Evolutionary conservation across 2,888 invertebrate species (phyloP), one percentile per base, ranked within the genome.

Genomic region (Dynastes tityus): DNA sequence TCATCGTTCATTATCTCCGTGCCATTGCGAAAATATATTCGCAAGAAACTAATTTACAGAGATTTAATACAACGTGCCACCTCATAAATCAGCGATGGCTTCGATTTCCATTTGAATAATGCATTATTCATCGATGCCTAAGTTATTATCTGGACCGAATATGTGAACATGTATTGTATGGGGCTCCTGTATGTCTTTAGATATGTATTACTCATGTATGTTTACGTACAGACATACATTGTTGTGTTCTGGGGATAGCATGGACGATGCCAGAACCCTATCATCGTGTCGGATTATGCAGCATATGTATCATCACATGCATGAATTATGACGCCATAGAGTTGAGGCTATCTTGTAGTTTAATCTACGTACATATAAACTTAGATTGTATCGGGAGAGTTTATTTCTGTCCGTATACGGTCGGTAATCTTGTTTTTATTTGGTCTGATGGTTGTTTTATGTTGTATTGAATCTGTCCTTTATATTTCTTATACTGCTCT

Each of bases 101-200:
- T 67, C 67, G 67, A 67, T 67, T 49, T 67, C 45, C n/a, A 67
- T 67, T 49, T 67, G 67, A 67, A 67, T 67, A 67, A 67, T 67
- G 67, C 27, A 67, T 67, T 67, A 67, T 67, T 67, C 67, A 45
- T 29, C 63, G 63, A 63, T 11, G 63, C 63, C 63, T 29, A 32
- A 63, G 13, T 63, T 63, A 63, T 32, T 63, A 63, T 63, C 63
- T 32, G 22, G 63, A 32, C 8, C 63, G 63, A 32, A 9, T 63
- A 32, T 11, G 11, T 63, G 32, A 27, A 63, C 22, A 9, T 45
- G 45, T 45, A 45, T 45, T 45, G 45, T 45, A 45, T 45, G 11
- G 45, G 1, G 8, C 11, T 45, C 9, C 45, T 45, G 9, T 45
- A 45, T 45, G 45, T 45, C 8, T 45, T 9, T 9, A 45, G 45